Evolutionary conservation across 2,888 invertebrate species (phyloP).

Genomic region (Buathra laborator): DNA sequence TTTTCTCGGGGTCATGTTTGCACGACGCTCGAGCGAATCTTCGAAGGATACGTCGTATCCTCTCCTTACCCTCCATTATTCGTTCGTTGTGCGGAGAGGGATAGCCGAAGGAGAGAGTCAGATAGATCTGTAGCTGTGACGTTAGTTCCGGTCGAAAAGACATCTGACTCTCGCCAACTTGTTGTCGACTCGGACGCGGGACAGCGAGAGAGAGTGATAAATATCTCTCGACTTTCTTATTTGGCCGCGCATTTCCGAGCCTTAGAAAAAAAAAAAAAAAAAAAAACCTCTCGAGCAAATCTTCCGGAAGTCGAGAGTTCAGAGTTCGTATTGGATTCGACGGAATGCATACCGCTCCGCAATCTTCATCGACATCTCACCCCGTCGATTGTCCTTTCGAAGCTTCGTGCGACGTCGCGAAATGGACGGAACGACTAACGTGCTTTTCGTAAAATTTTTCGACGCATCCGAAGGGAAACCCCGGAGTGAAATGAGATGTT

Average conservation of each 20-base stretch:
- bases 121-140: conserved; percentile 23
- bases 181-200: conserved; percentile 10
- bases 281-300: not conserved
- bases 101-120: not conserved
- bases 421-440: too few species aligned
- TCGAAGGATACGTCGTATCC: not conserved
- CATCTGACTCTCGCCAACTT: conserved; percentile 26
- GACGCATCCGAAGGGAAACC: not conserved
- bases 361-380: conserved; percentile 4
- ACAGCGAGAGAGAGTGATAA: conserved; percentile 43
- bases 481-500: not conserved
- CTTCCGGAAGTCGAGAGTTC: conserved; percentile 1
- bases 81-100: not conserved
- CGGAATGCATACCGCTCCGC: not conserved
- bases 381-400: not conserved
- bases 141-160: conserved; percentile 59
- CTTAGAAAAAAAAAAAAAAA: not conserved
- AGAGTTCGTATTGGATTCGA: not conserved
- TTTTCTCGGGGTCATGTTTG: conserved; percentile 21
- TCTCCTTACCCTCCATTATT: conserved; percentile 55
- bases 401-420: not conserved
- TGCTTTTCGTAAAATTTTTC: not conserved
- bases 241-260: not conserved
- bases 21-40: not conserved
- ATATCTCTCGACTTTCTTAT: conserved; percentile 56